phyloP scores from a whole-genome alignment of 2,888 invertebrate species.

The Cheilosia grossa region DNA sequence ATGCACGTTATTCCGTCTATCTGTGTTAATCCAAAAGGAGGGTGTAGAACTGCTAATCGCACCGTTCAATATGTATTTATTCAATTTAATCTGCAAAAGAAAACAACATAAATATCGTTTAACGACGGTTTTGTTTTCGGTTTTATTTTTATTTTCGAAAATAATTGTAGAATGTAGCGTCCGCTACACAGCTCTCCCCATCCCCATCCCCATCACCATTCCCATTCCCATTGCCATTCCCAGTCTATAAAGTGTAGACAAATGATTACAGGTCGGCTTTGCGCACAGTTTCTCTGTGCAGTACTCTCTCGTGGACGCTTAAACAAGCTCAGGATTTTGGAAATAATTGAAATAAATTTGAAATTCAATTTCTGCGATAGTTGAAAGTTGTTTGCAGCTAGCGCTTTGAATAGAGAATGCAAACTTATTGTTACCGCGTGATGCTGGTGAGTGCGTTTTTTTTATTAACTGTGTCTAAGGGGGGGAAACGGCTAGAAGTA shows the following conservation, averaged over 20 bases:
- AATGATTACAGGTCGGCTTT: slow-evolving; percentile 54
- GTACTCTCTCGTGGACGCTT: slow-evolving; percentile 31
- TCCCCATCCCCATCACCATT: not conserved
- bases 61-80: slow-evolving; percentile 36
- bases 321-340: slow-evolving; percentile 6
- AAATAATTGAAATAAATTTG: slow-evolving; percentile 13
- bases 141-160: slow-evolving; percentile 27
- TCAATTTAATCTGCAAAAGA: slow-evolving; percentile 53
- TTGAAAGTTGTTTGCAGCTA: not conserved
- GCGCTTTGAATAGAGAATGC: slow-evolving; percentile 35
- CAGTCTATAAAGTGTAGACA: slow-evolving; percentile 40
- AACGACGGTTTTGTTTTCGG: slow-evolving; percentile 27
- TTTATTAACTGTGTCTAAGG: not conserved
- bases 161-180: slow-evolving; percentile 3
- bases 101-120: slow-evolving; percentile 23
- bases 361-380: slow-evolving; percentile 2
- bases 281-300: slow-evolving; percentile 32
- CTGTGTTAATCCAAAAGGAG: slow-evolving; percentile 11
- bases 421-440: slow-evolving; percentile 71
- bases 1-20: slow-evolving; percentile 34
- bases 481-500: not conserved
- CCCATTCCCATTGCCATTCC: too few species aligned
- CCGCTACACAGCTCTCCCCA: not conserved
- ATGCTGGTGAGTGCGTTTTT: slow-evolving; percentile 64
- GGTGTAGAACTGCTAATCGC: slow-evolving; percentile 47